A percentile compares a stretch with the other conserved stretches of the same genome.
These are phyloP conservation scores for Phrynocephalus versicolor DNA, from an alignment of 2,113 vertebrate genomes.

Conservation along the genomic window DNA sequence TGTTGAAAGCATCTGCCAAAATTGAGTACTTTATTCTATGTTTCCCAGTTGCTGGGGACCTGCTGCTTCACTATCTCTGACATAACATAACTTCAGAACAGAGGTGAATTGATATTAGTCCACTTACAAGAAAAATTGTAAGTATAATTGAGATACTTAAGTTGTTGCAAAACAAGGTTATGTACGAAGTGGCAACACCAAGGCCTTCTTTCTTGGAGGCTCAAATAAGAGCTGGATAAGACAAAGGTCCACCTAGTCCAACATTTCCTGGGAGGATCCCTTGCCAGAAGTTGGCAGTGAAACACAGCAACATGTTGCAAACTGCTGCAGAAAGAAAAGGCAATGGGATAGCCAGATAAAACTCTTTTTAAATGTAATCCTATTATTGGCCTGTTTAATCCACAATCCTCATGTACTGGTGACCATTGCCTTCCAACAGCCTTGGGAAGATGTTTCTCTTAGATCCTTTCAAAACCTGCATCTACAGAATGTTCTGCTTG, in stretches of 20 bases:
- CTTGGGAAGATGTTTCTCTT: too few species aligned
- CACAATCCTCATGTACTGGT: too few species aligned
- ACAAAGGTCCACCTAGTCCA: background rate
- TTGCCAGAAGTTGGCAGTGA: background rate
- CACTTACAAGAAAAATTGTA: too few species aligned
- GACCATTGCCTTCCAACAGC: background rate
- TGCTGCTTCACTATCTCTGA: background rate
- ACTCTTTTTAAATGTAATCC: too few species aligned
- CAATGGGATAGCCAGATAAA: too few species aligned
- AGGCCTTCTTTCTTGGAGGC: background rate
- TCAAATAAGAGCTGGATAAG: background rate
- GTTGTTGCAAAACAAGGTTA: background rate
- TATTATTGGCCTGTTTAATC: too few species aligned
- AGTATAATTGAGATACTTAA: too few species aligned
- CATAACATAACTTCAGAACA: background rate
- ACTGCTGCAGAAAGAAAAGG: too few species aligned
- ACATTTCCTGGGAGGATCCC: background rate
- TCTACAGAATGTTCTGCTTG: background rate
- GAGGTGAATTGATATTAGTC: background rate
- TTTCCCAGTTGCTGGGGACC: background rate
- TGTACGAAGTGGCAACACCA: background rate
- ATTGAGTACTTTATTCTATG: background rate
- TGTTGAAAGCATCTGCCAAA: background rate
- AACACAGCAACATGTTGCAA: too few species aligned
- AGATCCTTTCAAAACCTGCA: background rate